Base-by-base conservation (phyloP, 2,888 invertebrate species). In the Drosophila falleni region DNA sequence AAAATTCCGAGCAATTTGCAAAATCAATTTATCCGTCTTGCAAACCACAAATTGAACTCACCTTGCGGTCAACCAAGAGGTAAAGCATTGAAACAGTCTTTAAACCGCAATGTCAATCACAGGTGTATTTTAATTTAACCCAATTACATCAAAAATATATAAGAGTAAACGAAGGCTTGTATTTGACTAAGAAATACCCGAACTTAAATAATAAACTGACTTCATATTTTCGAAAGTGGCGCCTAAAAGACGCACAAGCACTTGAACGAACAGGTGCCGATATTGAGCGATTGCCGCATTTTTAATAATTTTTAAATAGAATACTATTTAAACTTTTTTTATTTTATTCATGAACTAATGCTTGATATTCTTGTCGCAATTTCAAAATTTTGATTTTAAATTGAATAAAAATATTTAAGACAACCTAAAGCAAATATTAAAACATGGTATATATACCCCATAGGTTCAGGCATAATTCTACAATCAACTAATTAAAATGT, bases 401-500 rank as follows among this genome's bases (percentile, higher is more conserved):
- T 19, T 19, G 1, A 2, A 19, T 19, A 19, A 19, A 19, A 19
- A 1, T 19, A 19, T 19, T 19, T 1, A 19, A 19, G 2, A 19
- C 19, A 19, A 19, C 4, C 3, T 26, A 26, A 26, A 3, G 26
- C 29, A 29, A 29, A 29, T 31, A 31, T 31, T 8, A 10, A 31
- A 15, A 6, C 23, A 8, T 37, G 15, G 11, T 26, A 26, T 0
- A 65, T 51, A 70, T 53, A 31, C 70, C 70, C 55, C 31, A 31
- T 37, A 2, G 9, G 46, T 35, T 15, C 1, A 0, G 15, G n/a
- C 42, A 61, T 35, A n/a, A 3, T 0, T 13, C 9, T 11, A 42
- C 69, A 78, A 76, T 78, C 69, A 74, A 53, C 62, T 74, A 78
- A 76, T 76, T 78, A 56, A 74, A 69, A 74, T 56, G 50, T 10